Conservation (phyloP, 2,888 invertebrate species). For the Nemurella pictetii region DNA sequence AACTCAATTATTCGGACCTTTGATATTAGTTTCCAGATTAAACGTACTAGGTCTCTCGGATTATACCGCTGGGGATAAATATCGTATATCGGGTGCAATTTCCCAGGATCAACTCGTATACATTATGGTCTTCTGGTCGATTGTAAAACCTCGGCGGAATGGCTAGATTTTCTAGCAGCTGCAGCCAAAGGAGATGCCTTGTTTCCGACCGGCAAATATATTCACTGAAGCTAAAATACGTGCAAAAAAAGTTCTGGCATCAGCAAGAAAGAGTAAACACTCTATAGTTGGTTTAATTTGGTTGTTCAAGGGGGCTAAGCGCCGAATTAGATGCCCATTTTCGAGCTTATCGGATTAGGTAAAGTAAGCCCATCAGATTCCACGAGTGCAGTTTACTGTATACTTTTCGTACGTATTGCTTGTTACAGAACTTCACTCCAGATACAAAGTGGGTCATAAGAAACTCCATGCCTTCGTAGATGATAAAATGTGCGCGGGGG, state of each 20-base stretch:
- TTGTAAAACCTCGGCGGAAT: neutral
- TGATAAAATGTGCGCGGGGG: neutral
- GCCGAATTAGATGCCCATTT: neutral
- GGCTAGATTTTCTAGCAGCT: neutral
- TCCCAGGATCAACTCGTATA: neutral
- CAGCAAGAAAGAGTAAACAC: conserved; percentile 10
- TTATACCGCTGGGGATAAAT: conserved; percentile 14
- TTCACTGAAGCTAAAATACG: neutral
- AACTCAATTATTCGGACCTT: conserved; percentile 31
- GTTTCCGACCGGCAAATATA: neutral
- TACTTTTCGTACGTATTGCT: neutral
- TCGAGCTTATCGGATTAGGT: neutral
- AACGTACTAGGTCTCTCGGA: neutral
- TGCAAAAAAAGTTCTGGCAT: neutral
- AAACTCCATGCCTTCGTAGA: neutral
- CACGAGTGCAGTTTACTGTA: neutral
- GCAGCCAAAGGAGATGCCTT: neutral
- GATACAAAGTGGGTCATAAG: neutral
- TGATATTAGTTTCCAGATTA: conserved; percentile 32
- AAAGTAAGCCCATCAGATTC: neutral
- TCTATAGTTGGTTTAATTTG: neutral
- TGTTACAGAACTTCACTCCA: neutral
- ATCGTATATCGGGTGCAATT: conserved; percentile 14
- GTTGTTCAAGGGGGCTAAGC: neutral
- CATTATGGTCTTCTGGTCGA: neutral